Conservation (phyloP, 2,888 invertebrate genomes). For the Trilocha varians region DNA sequence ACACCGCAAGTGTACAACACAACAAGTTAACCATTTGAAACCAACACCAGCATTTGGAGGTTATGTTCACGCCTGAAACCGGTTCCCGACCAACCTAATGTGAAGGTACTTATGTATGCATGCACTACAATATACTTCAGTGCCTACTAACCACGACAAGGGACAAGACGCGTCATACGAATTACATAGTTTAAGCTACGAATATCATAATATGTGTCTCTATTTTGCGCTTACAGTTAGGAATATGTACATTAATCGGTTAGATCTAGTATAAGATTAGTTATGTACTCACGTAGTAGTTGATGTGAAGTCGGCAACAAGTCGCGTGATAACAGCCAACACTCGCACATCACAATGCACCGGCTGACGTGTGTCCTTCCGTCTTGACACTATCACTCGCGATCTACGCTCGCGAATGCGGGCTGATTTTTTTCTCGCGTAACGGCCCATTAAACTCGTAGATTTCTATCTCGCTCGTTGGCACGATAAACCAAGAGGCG, state of each 20-base stretch:
- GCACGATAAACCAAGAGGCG: conserved; percentile 54
- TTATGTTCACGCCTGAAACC: conserved; percentile 13
- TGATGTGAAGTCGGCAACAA: conserved; percentile 36
- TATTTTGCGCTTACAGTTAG: no score
- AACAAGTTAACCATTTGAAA: no score
- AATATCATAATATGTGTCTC: no score
- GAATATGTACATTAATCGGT: neutral
- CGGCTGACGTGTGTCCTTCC: conserved; percentile 44
- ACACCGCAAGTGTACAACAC: no score
- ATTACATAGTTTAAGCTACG: conserved; percentile 11
- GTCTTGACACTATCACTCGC: conserved; percentile 67
- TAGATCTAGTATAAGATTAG: neutral
- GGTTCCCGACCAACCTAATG: conserved; percentile 6
- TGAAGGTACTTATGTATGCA: neutral
- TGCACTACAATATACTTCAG: neutral
- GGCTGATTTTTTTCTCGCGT: conserved; percentile 73
- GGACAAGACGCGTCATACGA: neutral
- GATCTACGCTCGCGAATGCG: conserved; percentile 71
- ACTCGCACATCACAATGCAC: conserved; percentile 43
- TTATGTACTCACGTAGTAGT: conserved; percentile 32
- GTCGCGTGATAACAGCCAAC: conserved; percentile 19
- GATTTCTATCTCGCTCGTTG: conserved; percentile 69
- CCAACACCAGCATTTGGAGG: conserved; percentile 1
- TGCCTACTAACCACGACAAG: neutral
- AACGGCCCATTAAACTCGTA: conserved; percentile 73